Conservation (phyloP, 1,140 invertebrate species). For the Calosoma granatense region DNA sequence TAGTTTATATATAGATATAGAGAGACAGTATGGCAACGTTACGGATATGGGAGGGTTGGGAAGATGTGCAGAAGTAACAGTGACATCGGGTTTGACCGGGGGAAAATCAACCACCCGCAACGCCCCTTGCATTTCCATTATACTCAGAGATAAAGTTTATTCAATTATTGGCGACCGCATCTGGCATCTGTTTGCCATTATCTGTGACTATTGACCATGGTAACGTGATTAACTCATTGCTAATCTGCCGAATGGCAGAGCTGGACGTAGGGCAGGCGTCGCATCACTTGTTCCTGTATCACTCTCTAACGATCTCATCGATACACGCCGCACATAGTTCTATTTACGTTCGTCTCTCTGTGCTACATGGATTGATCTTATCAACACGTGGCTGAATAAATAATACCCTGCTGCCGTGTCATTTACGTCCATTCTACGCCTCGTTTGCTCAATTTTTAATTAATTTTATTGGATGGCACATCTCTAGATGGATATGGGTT, state of each 20-base stretch:
- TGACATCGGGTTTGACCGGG: neutral
- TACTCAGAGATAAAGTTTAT: slow-evolving; percentile 35
- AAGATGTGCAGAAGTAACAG: neutral
- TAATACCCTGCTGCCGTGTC: neutral
- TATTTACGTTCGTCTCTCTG: too few relatives aligned
- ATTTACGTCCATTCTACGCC: neutral
- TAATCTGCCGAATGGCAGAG: slow-evolving; percentile 24
- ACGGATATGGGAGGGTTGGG: too few relatives aligned
- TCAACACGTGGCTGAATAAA: neutral
- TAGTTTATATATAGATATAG: too few relatives aligned
- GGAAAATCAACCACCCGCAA: slow-evolving; percentile 27
- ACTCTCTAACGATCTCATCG: neutral
- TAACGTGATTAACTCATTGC: slow-evolving; percentile 34
- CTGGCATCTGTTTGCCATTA: slow-evolving; percentile 35
- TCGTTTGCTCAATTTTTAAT: neutral
- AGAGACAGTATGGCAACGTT: too few relatives aligned
- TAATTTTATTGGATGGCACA: neutral
- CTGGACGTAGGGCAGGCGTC: too few relatives aligned
- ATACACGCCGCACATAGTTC: neutral
- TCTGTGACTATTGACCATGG: slow-evolving; percentile 29
- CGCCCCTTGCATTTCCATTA: slow-evolving; percentile 27
- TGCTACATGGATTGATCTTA: neutral
- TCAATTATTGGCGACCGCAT: slow-evolving; percentile 35
- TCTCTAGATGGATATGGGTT: neutral
- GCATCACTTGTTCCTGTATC: too few relatives aligned